Base-by-base conservation (phyloP, 2,888 invertebrate genomes). In the Apoda limacodes region DNA sequence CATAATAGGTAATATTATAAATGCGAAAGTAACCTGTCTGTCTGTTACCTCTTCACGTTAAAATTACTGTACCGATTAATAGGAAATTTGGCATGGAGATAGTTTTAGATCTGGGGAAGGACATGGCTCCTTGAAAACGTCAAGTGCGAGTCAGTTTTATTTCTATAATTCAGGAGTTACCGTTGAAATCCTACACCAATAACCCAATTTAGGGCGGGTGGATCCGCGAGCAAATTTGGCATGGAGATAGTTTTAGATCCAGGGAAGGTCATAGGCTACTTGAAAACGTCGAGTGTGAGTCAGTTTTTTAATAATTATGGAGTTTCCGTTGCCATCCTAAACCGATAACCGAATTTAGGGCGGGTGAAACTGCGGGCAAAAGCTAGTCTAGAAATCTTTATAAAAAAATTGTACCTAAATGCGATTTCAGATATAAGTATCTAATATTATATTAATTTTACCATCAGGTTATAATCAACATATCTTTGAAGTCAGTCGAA, bases 401-500 rank as follows among this genome's bases (percentile, higher is more conserved):
- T 17, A 17, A 17, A 17, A 17, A 6, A 17, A 17, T 17, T 17
- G n/a, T n/a, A n/a, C n/a, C n/a, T n/a, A n/a, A n/a, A n/a, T n/a
- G n/a, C n/a, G n/a, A n/a, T n/a, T n/a, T n/a, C n/a, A n/a, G n/a
- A n/a, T n/a, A n/a, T n/a, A n/a, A n/a, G n/a, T n/a, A n/a, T n/a
- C n/a, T n/a, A n/a, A 17, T 17, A n/a, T 22, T 17, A 17, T 19
- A 12, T 15, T 35, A 12, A 31, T 26, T 30, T 28, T 75, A n/a
- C n/a, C n/a, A 75, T 28, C 59, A 88, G 82, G 71, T 89, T 19
- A 80, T 87, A 9, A 82, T 89, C 0, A 82, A 86, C 29, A 81
- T 92, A 39, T 84, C 88, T 9, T 81, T 75, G 38, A 72, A 72
- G 25, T 88, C 88, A 1, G 70, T 82, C 29, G 75, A 82, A 2